Base-by-base conservation (phyloP, 2,797 vertebrate genomes). In the Corythornis leucogaster region DNA sequence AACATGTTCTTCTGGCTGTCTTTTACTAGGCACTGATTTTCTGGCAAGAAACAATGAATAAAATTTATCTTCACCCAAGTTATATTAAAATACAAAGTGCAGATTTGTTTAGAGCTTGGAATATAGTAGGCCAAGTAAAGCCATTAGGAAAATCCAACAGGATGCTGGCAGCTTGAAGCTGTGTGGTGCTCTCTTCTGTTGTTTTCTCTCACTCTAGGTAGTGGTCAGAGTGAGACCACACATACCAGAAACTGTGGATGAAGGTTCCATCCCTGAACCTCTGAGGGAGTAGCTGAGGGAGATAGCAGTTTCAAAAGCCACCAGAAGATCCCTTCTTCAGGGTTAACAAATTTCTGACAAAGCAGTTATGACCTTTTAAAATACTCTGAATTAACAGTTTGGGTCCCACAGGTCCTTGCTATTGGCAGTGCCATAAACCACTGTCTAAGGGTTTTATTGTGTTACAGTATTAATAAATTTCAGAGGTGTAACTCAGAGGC, bases 281-380 rank as follows among this genome's bases (percentile, higher is more conserved):
- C 11, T 5, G 42, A 43, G 59, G n/a, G n/a, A 38, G 26, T 15
- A 26, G 12, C 2, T 48, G 43, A 85, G 28, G 48, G 35, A 83
- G 14, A 45, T 4, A 9, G 2, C 3, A 6, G 11, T 33, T 81
- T 43, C 58, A 66, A 79, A 68, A 93, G 22, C 45, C 43, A 83
- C 33, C 28, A 64, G 53, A 31, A 87, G 25, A 67, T 82, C 68
- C 28, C 59, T n/a, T 12, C 35, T 74, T 50, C 35, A 17, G 18
- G 53, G 12, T 54, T 53, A 45, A 68, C 42, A 4, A 69, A 59
- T 85, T 93, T 71, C 67, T 85, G 87, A 40, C 77, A 40, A 70
- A 89, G 67, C 46, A 54, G 7, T 67, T 75, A 50, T 83, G 87
- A 80, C 68, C 31, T 92, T 95, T 93, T 87, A 53, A 87, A 22